Conservation (phyloP, 1,140 invertebrate species). For the Lucilia cuprina region DNA sequence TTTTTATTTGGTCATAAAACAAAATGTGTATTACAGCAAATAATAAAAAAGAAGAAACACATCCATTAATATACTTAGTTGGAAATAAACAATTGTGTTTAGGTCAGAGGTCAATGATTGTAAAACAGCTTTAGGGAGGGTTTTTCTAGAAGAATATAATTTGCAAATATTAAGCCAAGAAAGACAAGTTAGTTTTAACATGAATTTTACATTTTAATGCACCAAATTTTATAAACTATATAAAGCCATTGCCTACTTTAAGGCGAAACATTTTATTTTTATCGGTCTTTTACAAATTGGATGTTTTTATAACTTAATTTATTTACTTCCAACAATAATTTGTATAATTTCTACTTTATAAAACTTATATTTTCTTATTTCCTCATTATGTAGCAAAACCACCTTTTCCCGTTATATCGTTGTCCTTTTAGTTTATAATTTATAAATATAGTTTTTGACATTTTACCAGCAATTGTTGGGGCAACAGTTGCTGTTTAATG, state of each 20-base stretch:
- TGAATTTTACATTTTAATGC: too few relatives aligned
- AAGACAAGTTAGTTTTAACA: too few relatives aligned
- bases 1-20: not conserved
- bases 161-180: too few relatives aligned
- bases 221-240: too few relatives aligned
- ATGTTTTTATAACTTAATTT: too few relatives aligned
- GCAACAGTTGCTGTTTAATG: not conserved
- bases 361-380: not conserved
- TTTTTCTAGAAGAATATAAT: too few relatives aligned
- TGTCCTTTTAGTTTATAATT: not conserved
- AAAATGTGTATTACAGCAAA: not conserved
- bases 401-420: not conserved
- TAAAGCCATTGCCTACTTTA: too few relatives aligned
- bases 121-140: not conserved
- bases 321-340: too few relatives aligned
- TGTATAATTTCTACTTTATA: too few relatives aligned
- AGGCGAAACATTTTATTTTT: too few relatives aligned
- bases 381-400: not conserved
- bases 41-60: not conserved
- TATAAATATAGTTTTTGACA: not conserved
- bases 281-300: too few relatives aligned
- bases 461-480: constrained; percentile 1
- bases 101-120: not conserved
- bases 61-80: not conserved
- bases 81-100: constrained; percentile 7